Percentiles rank a stretch among this genome's conserved stretches.
phyloP scores from a whole-genome alignment of 2,888 invertebrate species.

The Eupithecia exiguata region DNA sequence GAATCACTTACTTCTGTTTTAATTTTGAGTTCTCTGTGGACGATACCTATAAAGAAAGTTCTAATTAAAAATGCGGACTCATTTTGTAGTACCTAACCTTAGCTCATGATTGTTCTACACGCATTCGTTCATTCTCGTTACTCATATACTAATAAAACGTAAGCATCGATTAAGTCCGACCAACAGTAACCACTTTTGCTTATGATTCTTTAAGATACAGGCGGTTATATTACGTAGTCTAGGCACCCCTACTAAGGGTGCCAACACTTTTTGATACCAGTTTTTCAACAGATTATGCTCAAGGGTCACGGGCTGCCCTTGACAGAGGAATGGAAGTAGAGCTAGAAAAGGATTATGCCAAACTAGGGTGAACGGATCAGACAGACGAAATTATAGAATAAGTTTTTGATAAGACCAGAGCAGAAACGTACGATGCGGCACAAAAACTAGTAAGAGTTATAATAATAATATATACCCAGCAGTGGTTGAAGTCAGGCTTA shows the following conservation, averaged over 20 bases:
- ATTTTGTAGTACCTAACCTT: neutral
- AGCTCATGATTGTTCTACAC: neutral
- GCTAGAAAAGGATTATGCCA: neutral
- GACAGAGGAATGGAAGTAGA: neutral
- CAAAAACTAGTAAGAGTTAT: neutral
- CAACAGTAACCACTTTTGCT: neutral
- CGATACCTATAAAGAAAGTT: constrained; percentile 32
- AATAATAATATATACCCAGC: neutral
- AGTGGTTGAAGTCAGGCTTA: neutral
- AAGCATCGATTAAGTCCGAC: neutral
- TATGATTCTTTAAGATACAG: neutral
- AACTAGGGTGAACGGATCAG: neutral
- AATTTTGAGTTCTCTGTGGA: constrained; percentile 18
- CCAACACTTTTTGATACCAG: neutral
- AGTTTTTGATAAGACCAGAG: neutral
- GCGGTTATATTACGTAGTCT: neutral
- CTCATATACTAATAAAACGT: neutral
- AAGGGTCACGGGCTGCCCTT: neutral
- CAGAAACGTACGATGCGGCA: neutral
- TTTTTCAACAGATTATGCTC: neutral
- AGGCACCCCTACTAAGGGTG: neutral
- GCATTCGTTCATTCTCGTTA: neutral
- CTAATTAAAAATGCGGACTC: neutral
- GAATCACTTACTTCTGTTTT: constrained; percentile 13
- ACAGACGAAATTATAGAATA: neutral